Evolutionary conservation across 2,888 invertebrate genomes (phyloP), one percentile per base, ranked within the genome.

Genomic region (Amblyjoppa proteus): DNA sequence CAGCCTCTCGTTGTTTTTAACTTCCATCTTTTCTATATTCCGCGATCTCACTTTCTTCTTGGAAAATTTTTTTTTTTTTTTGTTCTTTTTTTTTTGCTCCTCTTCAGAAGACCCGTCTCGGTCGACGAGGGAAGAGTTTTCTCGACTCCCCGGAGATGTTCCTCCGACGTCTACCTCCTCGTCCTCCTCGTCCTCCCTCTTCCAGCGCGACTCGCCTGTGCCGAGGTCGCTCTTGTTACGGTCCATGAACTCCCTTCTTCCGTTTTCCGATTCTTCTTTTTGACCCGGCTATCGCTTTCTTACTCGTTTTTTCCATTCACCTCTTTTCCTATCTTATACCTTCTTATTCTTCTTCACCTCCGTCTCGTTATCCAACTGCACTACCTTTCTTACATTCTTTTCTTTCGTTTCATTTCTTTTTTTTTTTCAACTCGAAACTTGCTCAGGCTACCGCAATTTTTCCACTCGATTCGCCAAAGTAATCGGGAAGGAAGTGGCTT

Each of bases 401-500:
- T 58, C 45, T 25, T 49, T 69, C 45, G 2, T 69, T 69, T 16
- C 69, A 3, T 41, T 38, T 66, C 28, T 56, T 68, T 68, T 28
- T 38, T 25, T 70, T 20, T 25, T 45, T 69, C 45, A 34, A 45
- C 45, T 56, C 28, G 2, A 51, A 78, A 73, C 53, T 80, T 53
- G 68, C 58, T 51, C 82, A 41, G 80, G 84, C 78, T 56, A 76
- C 73, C 83, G 68, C 80, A 73, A 83, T 85, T 83, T 83, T 83
- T 83, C 85, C 78, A 75, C 75, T 70, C 76, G 80, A 77, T 49
- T 77, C 85, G 83, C 76, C 85, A 77, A 76, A 83, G 80, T 85
- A 85, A 85, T 85, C 83, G 83, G 83, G 85, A 85, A 83, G 76
- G 81, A 81, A 75, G 74, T 70, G 56, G 69, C 77, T 74, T 61